phyloP scores from a whole-genome alignment of 2,888 invertebrate species.

The Lithodes maja region DNA sequence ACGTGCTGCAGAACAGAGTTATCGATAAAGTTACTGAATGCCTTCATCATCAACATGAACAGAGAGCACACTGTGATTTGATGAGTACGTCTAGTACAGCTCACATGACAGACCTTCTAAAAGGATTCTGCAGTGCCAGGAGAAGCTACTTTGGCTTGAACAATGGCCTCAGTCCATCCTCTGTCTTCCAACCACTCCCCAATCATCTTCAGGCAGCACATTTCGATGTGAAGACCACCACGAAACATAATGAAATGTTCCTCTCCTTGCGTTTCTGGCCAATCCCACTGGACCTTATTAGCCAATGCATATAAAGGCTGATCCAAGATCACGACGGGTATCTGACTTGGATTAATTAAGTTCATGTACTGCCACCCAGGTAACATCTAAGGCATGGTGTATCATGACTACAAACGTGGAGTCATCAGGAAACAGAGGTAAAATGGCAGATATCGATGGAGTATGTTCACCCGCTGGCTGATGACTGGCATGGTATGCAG shows the following conservation, averaged over 20 bases:
- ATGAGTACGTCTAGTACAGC: conserved; percentile 66
- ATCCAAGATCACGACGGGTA: conserved; percentile 67
- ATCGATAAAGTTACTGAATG: neutral
- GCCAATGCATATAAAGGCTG: conserved; percentile 72
- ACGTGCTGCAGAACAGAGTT: neutral
- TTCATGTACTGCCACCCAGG: conserved; percentile 13
- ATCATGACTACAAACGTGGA: conserved; percentile 1
- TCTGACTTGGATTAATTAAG: conserved; percentile 10
- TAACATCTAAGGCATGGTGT: conserved; percentile 13
- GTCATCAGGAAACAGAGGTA: conserved; percentile 22
- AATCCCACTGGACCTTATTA: conserved; percentile 73
- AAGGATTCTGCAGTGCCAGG: conserved; percentile 71
- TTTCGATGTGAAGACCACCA: conserved; percentile 73
- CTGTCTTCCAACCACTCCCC: conserved; percentile 71
- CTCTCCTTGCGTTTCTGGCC: conserved; percentile 72
- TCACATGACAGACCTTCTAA: conserved; percentile 48
- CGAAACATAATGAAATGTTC: conserved; percentile 72
- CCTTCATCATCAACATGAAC: conserved; percentile 46
- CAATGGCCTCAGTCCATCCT: conserved; percentile 72
- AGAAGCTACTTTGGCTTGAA: conserved; percentile 71
- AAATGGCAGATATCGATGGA: conserved; percentile 11
- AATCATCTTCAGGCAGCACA: conserved; percentile 71
- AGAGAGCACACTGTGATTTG: conserved; percentile 71
- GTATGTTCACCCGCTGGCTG: conserved; percentile 18
- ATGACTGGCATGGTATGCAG: conserved; percentile 19